Base-by-base conservation (phyloP, 2,797 vertebrate genomes). In the Triplophysa bombifrons region DNA sequence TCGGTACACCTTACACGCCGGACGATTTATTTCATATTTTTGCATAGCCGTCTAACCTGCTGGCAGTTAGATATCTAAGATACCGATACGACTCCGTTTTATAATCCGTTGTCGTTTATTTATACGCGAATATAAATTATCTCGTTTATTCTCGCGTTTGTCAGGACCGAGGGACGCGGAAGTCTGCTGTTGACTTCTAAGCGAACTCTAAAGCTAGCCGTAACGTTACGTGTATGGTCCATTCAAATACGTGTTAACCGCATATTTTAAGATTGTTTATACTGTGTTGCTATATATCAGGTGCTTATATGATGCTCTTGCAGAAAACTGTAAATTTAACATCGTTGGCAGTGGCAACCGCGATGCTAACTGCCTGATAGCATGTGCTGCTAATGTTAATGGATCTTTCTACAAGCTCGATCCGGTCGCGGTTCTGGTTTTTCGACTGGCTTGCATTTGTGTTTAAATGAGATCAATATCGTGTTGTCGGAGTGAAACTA, bases 1-100 rank as follows among this genome's bases (percentile, higher is more conserved):
- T 46, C 66, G n/a, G 25, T 64, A 75, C 82, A 74, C 84, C 68
- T 84, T 80, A 82, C 76, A 30, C 41, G 75, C 30, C 71, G 82
- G 71, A 64, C 63, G 53, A 69, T 50, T 30, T 72, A 50, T 58
- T 76, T 68, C 27, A 14, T 50, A 1, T 17, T 66, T 74, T 76
- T 50, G 48, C 30, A 51, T 12, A 83, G 41, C 58, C 53, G 67
- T 44, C 41, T 30, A 46, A 44, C 20, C 66, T 53, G 38, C 66
- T 46, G 38, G n/a, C 50, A 55, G 60, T 60, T 6, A 72, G 22
- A 51, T n/a, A 44, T 38, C 48, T 13, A 20, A 70, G 17, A 56
- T 56, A 73, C 44, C 19, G 22, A 34, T n/a, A 20, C 20, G 16
- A 20, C 41, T 56, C n/a, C 17, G 34, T 14, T 25, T 27, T n/a